Evolutionary conservation across 1,140 invertebrate species (phyloP).

Genomic region (Scaptomyza graminum): DNA sequence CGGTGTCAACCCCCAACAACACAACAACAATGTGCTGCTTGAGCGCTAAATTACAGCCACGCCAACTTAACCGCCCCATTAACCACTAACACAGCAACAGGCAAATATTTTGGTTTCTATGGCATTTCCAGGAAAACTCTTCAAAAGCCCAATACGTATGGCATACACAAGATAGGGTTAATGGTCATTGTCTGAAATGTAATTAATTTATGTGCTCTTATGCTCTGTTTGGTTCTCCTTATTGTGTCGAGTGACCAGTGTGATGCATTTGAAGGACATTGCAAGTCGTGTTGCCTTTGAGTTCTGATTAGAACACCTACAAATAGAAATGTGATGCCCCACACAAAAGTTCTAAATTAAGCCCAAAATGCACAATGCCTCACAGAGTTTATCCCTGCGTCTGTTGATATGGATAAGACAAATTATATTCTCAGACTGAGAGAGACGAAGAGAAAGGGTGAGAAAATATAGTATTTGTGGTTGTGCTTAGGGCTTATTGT

Average conservation of each 20-base stretch:
- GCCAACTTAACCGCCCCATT: background rate
- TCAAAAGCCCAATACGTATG: background rate
- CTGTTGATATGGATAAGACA: conserved; percentile 4
- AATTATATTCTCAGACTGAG: background rate
- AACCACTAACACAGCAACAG: conserved; percentile 4
- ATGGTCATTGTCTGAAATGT: conserved; percentile 23
- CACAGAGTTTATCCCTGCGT: background rate
- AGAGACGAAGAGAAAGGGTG: background rate
- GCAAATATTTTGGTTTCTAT: conserved; percentile 2
- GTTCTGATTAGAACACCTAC: conserved; percentile 12
- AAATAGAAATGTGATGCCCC: background rate
- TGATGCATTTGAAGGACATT: background rate
- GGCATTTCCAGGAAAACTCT: background rate
- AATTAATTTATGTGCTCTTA: conserved; percentile 41
- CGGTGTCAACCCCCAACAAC: conserved; percentile 18
- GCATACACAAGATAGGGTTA: conserved; percentile 1
- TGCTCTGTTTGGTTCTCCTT: conserved; percentile 1
- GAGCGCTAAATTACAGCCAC: conserved; percentile 32
- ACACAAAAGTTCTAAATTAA: conserved; percentile 9
- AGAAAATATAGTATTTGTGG: background rate
- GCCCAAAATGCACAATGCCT: conserved; percentile 6
- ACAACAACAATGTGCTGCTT: conserved; percentile 39
- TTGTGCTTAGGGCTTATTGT: background rate
- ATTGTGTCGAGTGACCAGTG: conserved; percentile 13
- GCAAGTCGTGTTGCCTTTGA: background rate